These are phyloP conservation scores for Gastrophysa polygoni DNA, from an alignment of 2,888 invertebrate species.

Conservation along the genomic window DNA sequence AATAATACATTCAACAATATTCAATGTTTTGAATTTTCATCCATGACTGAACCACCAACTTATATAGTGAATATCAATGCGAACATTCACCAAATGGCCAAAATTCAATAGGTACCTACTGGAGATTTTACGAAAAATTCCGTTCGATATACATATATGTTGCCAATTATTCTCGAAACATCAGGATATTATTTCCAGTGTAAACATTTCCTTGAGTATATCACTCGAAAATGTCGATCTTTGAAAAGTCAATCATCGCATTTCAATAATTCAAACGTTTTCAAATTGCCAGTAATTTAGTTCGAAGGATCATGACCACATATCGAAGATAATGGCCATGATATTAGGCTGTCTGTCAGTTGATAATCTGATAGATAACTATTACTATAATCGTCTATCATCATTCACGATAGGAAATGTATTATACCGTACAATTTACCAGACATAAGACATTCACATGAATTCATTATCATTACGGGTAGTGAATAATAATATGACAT, in stretches of 20 bases:
- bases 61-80: no score
- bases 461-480: not conserved
- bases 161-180: no score
- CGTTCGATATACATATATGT: no score
- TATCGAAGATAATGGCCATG: not conserved
- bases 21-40: no score
- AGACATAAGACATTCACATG: not conserved
- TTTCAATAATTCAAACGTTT: not conserved
- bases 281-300: not conserved
- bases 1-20: no score
- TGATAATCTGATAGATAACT: constrained; percentile 24
- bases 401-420: constrained; percentile 14
- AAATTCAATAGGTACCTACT: no score
- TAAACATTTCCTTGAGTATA: no score
- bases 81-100: no score
- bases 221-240: no score
- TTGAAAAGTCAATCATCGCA: not conserved
- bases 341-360: constrained; percentile 19
- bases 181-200: no score
- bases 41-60: no score
- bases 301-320: not conserved
- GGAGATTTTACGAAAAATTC: no score
- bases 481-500: not conserved
- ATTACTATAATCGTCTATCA: constrained; percentile 22
- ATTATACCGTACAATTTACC: constrained; percentile 5